Percentiles rank a stretch among this genome's conserved stretches.
These are phyloP conservation scores for Tenthredo distinguenda DNA, from an alignment of 2,888 invertebrate species.

Conservation along the genomic window DNA sequence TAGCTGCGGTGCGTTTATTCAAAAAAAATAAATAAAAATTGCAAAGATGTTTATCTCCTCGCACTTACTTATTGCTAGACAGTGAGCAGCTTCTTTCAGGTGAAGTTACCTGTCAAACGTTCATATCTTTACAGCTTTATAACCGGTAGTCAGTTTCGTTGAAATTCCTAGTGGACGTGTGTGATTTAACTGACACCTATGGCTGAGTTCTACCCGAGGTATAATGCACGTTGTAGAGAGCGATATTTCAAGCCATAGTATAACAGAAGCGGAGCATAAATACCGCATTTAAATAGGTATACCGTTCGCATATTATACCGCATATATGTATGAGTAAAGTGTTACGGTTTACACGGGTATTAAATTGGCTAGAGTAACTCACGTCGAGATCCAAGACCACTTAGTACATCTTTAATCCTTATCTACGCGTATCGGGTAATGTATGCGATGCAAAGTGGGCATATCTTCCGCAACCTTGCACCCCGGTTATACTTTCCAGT, in stretches of 20 bases:
- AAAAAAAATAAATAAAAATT: not conserved
- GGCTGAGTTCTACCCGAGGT: not conserved
- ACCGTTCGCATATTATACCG: no score
- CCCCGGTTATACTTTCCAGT: not conserved
- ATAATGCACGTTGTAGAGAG: slow-evolving; percentile 3
- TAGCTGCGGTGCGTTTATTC: not conserved
- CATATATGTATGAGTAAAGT: not conserved
- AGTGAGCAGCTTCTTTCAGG: slow-evolving; percentile 2
- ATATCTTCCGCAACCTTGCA: slow-evolving; percentile 52
- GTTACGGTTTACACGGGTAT: slow-evolving; percentile 25
- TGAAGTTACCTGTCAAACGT: slow-evolving; percentile 37
- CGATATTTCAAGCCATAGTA: slow-evolving; percentile 16
- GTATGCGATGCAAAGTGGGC: slow-evolving; percentile 70
- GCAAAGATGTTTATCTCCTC: slow-evolving; percentile 22
- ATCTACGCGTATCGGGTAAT: slow-evolving; percentile 72
- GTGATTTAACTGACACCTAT: slow-evolving; percentile 37
- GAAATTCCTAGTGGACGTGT: not conserved
- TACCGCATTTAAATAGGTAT: not conserved
- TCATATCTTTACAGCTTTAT: slow-evolving; percentile 27
- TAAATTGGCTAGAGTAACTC: slow-evolving; percentile 30
- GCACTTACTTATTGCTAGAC: not conserved
- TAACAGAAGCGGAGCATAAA: slow-evolving; percentile 23
- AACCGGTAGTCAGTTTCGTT: slow-evolving; percentile 42
- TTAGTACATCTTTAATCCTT: slow-evolving; percentile 70
- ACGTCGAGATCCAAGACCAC: slow-evolving; percentile 48